phyloP scores from a whole-genome alignment of 2,797 vertebrate genomes.

The Hippocampus kuda region DNA sequence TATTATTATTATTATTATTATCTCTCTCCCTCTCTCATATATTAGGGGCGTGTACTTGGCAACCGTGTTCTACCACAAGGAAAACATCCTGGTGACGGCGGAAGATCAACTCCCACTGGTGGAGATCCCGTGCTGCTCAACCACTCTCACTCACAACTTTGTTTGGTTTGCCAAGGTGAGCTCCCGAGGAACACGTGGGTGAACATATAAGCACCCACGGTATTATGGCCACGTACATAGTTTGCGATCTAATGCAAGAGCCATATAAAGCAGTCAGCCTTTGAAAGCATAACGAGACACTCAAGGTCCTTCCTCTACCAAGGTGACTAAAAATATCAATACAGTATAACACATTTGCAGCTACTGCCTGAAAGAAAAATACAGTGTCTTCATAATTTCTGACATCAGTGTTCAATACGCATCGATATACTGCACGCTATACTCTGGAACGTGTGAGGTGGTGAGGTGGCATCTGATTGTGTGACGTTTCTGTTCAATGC shows the following conservation, averaged over 20 bases:
- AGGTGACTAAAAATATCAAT: background rate
- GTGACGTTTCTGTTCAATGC: no score
- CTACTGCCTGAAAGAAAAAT: background rate
- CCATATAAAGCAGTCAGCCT: background rate
- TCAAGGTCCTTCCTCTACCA: background rate
- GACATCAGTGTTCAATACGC: background rate
- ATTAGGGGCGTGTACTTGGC: constrained; percentile 68
- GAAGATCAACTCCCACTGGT: constrained; percentile 70
- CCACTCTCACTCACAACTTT: constrained; percentile 67
- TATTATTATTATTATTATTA: no score
- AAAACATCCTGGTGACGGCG: constrained; percentile 65
- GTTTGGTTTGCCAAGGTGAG: constrained; percentile 72
- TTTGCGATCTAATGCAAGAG: background rate
- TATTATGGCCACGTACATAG: background rate
- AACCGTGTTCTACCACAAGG: constrained; percentile 68
- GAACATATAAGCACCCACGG: background rate
- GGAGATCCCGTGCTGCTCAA: constrained; percentile 72
- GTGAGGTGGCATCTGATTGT: no score
- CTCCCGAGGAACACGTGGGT: background rate
- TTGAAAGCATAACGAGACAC: background rate
- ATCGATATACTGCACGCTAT: no score
- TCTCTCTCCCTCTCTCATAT: background rate
- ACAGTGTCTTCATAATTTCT: background rate
- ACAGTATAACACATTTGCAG: background rate
- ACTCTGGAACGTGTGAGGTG: no score